Evolutionary conservation across 2,888 invertebrate species (phyloP).

Genomic region (Spicauda simplicius): DNA sequence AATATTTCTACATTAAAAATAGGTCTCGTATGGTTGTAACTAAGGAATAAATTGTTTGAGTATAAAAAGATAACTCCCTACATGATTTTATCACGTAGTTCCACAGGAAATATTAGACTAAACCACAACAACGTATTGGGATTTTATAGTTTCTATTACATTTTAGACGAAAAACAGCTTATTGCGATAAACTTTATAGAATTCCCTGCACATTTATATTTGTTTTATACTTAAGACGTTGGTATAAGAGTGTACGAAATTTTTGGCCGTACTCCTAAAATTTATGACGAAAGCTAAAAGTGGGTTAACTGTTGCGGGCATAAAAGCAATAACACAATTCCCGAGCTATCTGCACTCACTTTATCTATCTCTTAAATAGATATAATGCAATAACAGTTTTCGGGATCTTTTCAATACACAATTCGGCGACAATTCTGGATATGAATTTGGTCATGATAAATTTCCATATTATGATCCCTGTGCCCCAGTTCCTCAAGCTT

Average conservation of each 20-base stretch:
- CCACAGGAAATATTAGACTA: no score
- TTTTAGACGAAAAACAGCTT: background rate
- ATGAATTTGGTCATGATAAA: no score
- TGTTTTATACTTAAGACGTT: background rate
- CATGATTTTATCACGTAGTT: no score
- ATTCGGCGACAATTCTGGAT: background rate
- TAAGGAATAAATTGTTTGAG: no score
- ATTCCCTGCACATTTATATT: background rate
- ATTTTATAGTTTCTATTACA: no score
- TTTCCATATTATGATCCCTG: no score
- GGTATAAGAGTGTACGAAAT: background rate
- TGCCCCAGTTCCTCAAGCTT: no score
- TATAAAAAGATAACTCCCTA: no score
- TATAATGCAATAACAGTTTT: background rate
- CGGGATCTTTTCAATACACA: no score
- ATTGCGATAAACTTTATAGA: background rate
- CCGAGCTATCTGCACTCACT: background rate
- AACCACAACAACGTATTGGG: no score
- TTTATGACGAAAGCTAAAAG: background rate
- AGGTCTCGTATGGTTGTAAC: no score
- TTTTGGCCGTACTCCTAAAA: background rate
- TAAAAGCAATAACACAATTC: background rate
- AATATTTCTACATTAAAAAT: no score
- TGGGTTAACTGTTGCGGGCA: background rate
- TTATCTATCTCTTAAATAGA: background rate